These are phyloP conservation scores for Orestias chungarensis DNA, from an alignment of 2,797 vertebrate species.

Conservation along the genomic window DNA sequence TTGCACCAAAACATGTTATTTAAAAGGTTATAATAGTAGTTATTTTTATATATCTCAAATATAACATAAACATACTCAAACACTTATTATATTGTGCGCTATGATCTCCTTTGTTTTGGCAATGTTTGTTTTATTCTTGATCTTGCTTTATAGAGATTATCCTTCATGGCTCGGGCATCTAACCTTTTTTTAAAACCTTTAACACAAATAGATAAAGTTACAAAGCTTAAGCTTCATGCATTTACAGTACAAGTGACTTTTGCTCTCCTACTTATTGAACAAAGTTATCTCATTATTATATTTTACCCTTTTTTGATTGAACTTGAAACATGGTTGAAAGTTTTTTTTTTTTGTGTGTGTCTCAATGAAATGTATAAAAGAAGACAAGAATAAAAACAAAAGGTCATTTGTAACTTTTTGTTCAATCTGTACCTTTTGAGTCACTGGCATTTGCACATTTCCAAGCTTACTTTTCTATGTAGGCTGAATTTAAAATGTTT, in stretches of 20 bases:
- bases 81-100: neutral
- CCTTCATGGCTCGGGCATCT: too few species aligned
- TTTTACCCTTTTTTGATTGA: neutral
- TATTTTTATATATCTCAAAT: neutral
- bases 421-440: too few species aligned
- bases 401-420: too few species aligned
- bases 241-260: neutral
- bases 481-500: neutral
- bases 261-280: neutral
- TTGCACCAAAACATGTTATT: neutral
- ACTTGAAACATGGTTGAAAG: neutral
- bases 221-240: neutral
- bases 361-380: too few species aligned
- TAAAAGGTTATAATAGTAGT: neutral
- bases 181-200: neutral
- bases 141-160: too few species aligned
- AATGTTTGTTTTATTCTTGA: neutral
- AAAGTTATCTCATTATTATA: neutral
- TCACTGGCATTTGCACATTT: too few species aligned
- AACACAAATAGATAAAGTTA: neutral
- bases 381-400: too few species aligned
- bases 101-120: neutral
- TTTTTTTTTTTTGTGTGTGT: neutral
- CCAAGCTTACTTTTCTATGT: neutral
- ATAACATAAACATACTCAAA: neutral